Evolutionary conservation across 2,113 vertebrate species (phyloP).

Genomic region (Saguinus imperator): DNA sequence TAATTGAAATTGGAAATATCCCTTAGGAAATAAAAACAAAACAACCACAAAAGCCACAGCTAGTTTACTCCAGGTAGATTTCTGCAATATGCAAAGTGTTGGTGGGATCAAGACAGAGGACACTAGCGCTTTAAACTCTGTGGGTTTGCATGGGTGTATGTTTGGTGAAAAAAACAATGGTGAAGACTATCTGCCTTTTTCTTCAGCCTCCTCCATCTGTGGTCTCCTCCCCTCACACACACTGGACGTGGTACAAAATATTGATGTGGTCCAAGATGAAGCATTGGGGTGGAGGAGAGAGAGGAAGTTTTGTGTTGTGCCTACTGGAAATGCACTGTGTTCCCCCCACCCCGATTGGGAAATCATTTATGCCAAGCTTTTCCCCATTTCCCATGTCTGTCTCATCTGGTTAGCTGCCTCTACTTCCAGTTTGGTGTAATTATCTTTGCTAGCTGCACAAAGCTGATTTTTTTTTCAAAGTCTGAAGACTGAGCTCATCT

Average conservation of each 20-base stretch:
- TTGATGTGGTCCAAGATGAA: conserved; percentile 82
- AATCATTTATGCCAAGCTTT: conserved; percentile 86
- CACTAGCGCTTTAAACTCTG: conserved; percentile 81
- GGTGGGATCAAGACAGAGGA: conserved; percentile 70
- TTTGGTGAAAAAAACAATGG: conserved; percentile 80
- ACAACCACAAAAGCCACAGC: conserved; percentile 58
- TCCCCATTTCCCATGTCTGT: conserved; percentile 83
- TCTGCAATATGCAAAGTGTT: conserved; percentile 78
- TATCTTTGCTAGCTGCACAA: conserved; percentile 83
- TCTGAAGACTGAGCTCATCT: conserved; percentile 83
- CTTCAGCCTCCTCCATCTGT: conserved; percentile 80
- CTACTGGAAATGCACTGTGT: conserved; percentile 89
- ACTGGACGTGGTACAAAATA: conserved; percentile 84
- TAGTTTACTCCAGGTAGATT: conserved; percentile 62
- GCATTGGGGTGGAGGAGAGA: conserved; percentile 51
- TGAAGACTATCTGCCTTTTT: conserved; percentile 73
- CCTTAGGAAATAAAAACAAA: conserved; percentile 54
- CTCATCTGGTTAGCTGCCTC: conserved; percentile 84
- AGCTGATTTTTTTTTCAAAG: conserved; percentile 83
- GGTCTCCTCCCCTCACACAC: conserved; percentile 80
- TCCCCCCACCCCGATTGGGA: conserved; percentile 80
- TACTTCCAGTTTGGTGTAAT: conserved; percentile 84
- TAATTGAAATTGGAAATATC: conserved; percentile 15
- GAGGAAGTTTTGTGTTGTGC: conserved; percentile 84
- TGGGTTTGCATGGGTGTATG: conserved; percentile 70